Percentiles rank a stretch among this genome's conserved stretches.
Evolutionary conservation across 2,797 vertebrate genomes (phyloP).

Genomic region (Eleutherodactylus coqui): DNA sequence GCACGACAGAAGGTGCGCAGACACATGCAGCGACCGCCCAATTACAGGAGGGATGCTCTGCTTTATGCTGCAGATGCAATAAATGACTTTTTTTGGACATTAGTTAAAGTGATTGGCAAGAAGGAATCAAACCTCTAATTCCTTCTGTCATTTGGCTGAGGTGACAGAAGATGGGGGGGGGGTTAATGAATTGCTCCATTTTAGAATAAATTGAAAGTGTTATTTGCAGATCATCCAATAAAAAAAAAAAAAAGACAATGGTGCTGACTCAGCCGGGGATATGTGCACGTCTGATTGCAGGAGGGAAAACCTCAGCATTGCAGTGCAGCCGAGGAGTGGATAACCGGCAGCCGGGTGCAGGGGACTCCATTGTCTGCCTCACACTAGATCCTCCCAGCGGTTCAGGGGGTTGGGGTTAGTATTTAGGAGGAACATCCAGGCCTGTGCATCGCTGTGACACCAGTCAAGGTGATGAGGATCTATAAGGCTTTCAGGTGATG

Average conservation of each 20-base stretch:
- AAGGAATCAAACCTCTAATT: constrained; percentile 32
- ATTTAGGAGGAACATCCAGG: background rate
- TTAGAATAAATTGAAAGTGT: constrained; percentile 74
- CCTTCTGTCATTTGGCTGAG: constrained; percentile 35
- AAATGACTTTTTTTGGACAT: constrained; percentile 4
- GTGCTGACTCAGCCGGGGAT: constrained; percentile 87
- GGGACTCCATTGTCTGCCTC: constrained; percentile 22
- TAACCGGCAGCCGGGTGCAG: constrained; percentile 25
- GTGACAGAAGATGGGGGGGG: constrained; percentile 56
- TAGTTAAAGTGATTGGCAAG: constrained; percentile 23
- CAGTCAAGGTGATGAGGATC: constrained; percentile 5
- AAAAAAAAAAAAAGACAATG: constrained; percentile 70
- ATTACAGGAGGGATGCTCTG: no score
- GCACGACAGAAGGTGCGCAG: no score
- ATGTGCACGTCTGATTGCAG: constrained; percentile 85
- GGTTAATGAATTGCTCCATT: constrained; percentile 64
- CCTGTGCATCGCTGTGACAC: background rate
- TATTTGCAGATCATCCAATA: constrained; percentile 81
- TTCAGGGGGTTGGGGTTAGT: background rate
- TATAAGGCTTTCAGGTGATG: background rate
- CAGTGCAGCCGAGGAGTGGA: constrained; percentile 76
- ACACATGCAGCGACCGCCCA: background rate
- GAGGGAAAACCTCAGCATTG: constrained; percentile 77
- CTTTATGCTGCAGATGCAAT: background rate
- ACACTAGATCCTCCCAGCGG: background rate